These are phyloP conservation scores for Drosophila austrosaltans DNA, from an alignment of 2,888 invertebrate genomes.

Conservation along the genomic window DNA sequence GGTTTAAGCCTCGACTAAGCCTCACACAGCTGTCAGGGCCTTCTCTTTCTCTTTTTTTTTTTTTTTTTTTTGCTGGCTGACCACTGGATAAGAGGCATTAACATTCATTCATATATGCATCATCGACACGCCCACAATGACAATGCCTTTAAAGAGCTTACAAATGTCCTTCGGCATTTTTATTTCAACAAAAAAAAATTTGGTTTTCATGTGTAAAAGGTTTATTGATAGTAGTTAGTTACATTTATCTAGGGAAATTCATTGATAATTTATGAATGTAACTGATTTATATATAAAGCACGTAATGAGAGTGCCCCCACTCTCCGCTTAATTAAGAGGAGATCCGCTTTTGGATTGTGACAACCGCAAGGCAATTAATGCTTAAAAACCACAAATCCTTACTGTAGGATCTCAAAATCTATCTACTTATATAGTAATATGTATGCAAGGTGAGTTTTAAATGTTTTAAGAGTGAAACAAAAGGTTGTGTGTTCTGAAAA, in stretches of 20 bases:
- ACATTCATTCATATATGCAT: background rate
- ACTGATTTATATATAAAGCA: background rate
- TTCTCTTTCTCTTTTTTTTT: background rate
- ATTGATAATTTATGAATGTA: constrained; percentile 2
- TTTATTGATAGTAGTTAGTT: background rate
- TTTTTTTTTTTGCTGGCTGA: background rate
- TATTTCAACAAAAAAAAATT: no score
- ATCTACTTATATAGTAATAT: constrained; percentile 1
- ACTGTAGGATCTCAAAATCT: constrained; percentile 62
- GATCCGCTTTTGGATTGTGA: constrained; percentile 42
- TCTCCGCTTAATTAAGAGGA: no score
- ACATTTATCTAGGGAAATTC: background rate
- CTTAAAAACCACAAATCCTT: constrained; percentile 73
- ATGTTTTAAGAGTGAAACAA: background rate
- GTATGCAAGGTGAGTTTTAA: background rate
- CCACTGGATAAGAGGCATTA: constrained; percentile 13
- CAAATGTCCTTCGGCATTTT: constrained; percentile 6
- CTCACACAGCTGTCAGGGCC: constrained; percentile 49
- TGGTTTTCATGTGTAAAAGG: background rate
- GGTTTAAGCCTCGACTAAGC: constrained; percentile 62
- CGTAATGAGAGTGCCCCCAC: no score
- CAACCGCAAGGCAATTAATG: constrained; percentile 77
- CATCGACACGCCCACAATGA: constrained; percentile 29
- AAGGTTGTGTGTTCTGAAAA: background rate
- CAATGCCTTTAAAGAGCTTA: constrained; percentile 27